A percentile compares a stretch with the other conserved stretches of the same genome.
These are phyloP conservation scores for Atractosteus spatula DNA, from an alignment of 2,113 vertebrate species.

Conservation along the genomic window DNA sequence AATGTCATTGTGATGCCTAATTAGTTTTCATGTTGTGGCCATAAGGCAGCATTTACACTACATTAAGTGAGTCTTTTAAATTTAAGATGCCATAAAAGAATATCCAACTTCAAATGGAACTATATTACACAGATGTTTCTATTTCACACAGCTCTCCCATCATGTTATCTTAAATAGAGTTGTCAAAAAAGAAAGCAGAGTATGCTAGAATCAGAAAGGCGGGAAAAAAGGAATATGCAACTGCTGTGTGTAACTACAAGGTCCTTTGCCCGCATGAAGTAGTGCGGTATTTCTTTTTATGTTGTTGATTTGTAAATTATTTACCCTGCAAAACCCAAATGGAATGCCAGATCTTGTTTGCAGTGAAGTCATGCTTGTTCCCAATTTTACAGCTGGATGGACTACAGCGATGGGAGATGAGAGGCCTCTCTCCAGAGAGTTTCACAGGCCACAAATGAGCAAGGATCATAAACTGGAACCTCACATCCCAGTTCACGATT, in stretches of 20 bases:
- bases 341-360: slow-evolving; percentile 54
- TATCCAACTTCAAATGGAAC: not conserved
- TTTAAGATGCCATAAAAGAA: not conserved
- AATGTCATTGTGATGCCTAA: not conserved
- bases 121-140: not conserved
- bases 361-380: slow-evolving; percentile 51
- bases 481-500: slow-evolving; percentile 33
- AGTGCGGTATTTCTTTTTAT: slow-evolving; percentile 25
- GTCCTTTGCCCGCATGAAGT: slow-evolving; percentile 26
- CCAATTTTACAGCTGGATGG: slow-evolving; percentile 60
- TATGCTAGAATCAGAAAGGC: not conserved
- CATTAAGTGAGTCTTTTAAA: too few species aligned
- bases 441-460: slow-evolving; percentile 29
- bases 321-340: slow-evolving; percentile 41
- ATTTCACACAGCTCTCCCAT: too few species aligned
- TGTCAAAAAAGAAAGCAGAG: not conserved
- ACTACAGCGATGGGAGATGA: slow-evolving; percentile 42
- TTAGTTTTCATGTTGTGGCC: too few species aligned
- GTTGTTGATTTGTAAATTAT: slow-evolving; percentile 49
- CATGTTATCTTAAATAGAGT: not conserved
- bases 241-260: slow-evolving; percentile 2
- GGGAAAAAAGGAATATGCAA: not conserved
- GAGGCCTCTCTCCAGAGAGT: slow-evolving; percentile 32
- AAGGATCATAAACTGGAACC: slow-evolving; percentile 26
- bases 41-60: too few species aligned